Conservation (phyloP, 2,113 vertebrate genomes). For the Chaetura pelagica region DNA sequence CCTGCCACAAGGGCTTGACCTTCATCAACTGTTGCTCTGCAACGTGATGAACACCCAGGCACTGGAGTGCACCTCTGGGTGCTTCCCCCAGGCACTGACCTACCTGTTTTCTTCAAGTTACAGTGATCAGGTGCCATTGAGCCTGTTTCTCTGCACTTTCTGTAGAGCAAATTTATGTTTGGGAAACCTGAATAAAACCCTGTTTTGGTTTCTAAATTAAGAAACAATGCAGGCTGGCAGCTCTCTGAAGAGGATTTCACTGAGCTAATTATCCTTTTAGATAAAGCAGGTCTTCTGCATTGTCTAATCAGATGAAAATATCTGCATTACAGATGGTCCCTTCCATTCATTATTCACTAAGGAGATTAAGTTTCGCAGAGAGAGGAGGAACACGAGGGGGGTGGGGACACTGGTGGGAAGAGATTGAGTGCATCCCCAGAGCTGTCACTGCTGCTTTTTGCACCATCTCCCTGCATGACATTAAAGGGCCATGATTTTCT, state of each 20-base stretch:
- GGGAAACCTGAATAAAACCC: neutral
- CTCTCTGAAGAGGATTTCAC: slow-evolving; percentile 34
- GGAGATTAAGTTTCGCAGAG: slow-evolving; percentile 50
- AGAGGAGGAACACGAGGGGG: neutral
- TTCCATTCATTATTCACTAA: slow-evolving; percentile 68
- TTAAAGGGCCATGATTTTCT: neutral
- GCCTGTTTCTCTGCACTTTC: neutral
- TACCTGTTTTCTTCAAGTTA: neutral
- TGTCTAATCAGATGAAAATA: slow-evolving; percentile 63
- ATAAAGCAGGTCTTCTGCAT: slow-evolving; percentile 40
- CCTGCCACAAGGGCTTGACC: neutral
- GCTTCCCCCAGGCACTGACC: neutral
- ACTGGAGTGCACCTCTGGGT: neutral
- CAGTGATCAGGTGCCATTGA: neutral
- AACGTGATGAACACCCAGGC: neutral
- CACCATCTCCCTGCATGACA: neutral
- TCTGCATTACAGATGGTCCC: slow-evolving; percentile 66
- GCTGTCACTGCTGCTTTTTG: neutral
- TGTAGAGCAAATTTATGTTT: neutral
- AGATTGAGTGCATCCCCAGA: neutral
- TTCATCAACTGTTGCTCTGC: neutral
- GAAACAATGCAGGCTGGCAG: slow-evolving; percentile 12
- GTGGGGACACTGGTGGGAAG: slow-evolving; percentile 7
- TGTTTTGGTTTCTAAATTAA: slow-evolving; percentile 38
- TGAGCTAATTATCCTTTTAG: slow-evolving; percentile 62